Evolutionary conservation across 2,888 invertebrate species (phyloP).

Genomic region (Rhingia campestris): DNA sequence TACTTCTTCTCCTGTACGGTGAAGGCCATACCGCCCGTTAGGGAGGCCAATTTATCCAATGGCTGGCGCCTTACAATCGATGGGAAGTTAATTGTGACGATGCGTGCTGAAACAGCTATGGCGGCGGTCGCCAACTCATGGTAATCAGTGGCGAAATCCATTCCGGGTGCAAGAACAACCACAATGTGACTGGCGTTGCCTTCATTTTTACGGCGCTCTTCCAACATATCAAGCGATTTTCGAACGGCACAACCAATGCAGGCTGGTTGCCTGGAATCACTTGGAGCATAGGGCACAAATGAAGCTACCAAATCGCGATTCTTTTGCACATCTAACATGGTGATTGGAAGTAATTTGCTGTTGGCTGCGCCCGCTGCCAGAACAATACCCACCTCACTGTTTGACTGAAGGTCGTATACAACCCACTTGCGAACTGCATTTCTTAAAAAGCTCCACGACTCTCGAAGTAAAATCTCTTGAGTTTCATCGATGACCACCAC

Average conservation of each 20-base stretch:
- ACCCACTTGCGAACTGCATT: constrained; percentile 85
- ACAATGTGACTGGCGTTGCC: constrained; percentile 84
- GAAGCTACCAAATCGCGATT: constrained; percentile 83
- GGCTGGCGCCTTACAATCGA: constrained; percentile 82
- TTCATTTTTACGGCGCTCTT: constrained; percentile 80
- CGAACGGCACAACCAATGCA: constrained; percentile 81
- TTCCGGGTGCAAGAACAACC: constrained; percentile 85
- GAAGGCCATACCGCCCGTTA: constrained; percentile 83
- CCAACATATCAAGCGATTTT: constrained; percentile 82
- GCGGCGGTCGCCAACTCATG: constrained; percentile 79
- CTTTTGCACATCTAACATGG: constrained; percentile 79
- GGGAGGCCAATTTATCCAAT: constrained; percentile 83
- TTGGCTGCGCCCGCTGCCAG: constrained; percentile 74
- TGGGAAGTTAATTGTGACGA: constrained; percentile 85
- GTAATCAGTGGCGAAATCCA: constrained; percentile 81
- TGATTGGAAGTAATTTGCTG: constrained; percentile 80
- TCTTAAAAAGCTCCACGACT: constrained; percentile 85
- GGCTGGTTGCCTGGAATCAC: constrained; percentile 83
- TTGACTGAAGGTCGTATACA: constrained; percentile 84
- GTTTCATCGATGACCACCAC: constrained; percentile 85
- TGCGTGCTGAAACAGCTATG: constrained; percentile 82
- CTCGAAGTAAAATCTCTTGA: constrained; percentile 84
- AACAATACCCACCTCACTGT: constrained; percentile 84
- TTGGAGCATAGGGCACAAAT: constrained; percentile 84
- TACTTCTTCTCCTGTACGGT: constrained; percentile 84